A percentile compares a stretch with the other conserved stretches of the same genome.
phyloP scores from a whole-genome alignment of 2,888 invertebrate genomes.

The Noctua fimbriata region DNA sequence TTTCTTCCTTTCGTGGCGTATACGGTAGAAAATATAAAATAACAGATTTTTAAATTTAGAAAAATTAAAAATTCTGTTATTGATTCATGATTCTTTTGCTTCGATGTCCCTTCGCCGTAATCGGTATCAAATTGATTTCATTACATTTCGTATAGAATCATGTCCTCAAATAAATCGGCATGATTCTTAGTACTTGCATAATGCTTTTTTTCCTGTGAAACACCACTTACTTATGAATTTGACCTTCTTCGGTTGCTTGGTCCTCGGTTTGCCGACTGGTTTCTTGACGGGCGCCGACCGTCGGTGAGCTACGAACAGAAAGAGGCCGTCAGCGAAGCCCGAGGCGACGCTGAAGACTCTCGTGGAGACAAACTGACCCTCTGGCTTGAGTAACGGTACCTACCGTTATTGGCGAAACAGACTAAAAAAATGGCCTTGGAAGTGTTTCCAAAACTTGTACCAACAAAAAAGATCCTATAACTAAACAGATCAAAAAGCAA shows the following conservation, averaged over 20 bases:
- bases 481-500: neutral
- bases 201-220: constrained; percentile 6
- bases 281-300: constrained; percentile 94
- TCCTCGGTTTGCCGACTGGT: constrained; percentile 94
- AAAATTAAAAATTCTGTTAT: neutral
- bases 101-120: neutral
- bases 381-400: constrained; percentile 18
- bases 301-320: constrained; percentile 82
- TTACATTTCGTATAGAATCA: no score
- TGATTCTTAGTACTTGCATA: constrained; percentile 16
- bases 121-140: constrained; percentile 17
- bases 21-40: neutral
- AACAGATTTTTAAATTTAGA: neutral
- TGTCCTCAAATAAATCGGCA: neutral
- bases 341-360: constrained; percentile 64
- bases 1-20: neutral
- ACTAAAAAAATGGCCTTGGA: no score
- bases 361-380: constrained; percentile 69
- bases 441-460: neutral
- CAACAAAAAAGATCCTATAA: neutral
- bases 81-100: neutral
- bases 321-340: constrained; percentile 71
- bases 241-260: constrained; percentile 97
- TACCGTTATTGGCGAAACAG: neutral
- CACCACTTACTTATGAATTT: constrained; percentile 96